These are phyloP conservation scores for Microcebus lehilahytsara DNA, from an alignment of 2,113 vertebrate species.

Conservation along the genomic window DNA sequence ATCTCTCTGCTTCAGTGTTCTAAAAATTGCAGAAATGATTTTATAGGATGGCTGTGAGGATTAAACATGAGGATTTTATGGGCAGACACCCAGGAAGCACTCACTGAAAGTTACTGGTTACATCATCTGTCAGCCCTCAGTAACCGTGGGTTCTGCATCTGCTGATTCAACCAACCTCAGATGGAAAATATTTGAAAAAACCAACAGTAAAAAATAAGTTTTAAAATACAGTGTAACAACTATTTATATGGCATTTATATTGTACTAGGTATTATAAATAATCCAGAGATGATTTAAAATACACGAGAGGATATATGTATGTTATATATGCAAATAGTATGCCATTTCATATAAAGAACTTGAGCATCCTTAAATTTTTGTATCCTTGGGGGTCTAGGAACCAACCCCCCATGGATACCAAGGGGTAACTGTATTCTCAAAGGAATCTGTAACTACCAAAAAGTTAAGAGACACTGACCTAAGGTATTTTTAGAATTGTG, in stretches of 20 bases:
- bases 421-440: background rate
- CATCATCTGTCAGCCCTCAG: background rate
- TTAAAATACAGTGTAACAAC: background rate
- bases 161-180: background rate
- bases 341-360: background rate
- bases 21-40: background rate
- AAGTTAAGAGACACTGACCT: background rate
- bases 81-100: background rate
- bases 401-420: background rate
- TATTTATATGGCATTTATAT: background rate
- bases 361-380: background rate
- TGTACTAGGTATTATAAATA: background rate
- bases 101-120: background rate
- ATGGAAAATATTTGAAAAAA: background rate
- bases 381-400: background rate
- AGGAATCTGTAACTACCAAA: background rate
- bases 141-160: background rate
- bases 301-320: background rate
- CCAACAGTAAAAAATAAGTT: background rate
- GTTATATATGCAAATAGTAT: background rate
- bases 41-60: background rate
- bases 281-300: background rate
- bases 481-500: background rate
- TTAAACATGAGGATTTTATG: background rate
- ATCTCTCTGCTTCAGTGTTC: background rate